Evolutionary conservation across 1,140 invertebrate genomes (phyloP).

Genomic region (Eciton burchellii): DNA sequence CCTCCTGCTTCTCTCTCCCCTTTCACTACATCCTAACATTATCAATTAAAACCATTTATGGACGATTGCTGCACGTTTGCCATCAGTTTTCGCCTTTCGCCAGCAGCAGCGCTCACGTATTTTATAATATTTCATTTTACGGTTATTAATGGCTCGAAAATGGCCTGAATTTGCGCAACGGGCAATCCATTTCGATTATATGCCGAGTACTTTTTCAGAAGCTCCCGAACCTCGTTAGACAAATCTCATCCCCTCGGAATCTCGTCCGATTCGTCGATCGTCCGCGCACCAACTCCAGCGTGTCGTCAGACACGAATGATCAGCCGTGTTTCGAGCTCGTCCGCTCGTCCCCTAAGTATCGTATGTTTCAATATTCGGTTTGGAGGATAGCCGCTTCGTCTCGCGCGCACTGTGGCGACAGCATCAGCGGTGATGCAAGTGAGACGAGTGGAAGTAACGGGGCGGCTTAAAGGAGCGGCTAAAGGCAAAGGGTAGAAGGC

Average conservation of each 20-base stretch:
- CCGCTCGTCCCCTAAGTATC: conserved; percentile 71
- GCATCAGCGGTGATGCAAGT: conserved; percentile 59
- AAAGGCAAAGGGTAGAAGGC: conserved; percentile 63
- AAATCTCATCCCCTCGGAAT: background rate
- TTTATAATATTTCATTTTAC: background rate
- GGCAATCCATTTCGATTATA: background rate
- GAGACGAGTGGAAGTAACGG: conserved; percentile 43
- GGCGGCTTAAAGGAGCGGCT: background rate
- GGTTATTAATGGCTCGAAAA: background rate
- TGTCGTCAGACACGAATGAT: conserved; percentile 53
- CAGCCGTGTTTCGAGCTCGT: conserved; percentile 47
- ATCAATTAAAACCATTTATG: conserved; percentile 7
- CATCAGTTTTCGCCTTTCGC: background rate
- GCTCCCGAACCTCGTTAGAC: background rate
- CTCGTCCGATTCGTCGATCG: background rate
- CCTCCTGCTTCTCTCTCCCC: background rate
- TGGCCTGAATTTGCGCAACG: background rate
- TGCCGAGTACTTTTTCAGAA: background rate
- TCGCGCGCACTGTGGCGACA: conserved; percentile 52
- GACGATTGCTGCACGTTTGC: background rate
- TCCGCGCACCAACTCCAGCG: background rate
- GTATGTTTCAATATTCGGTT: conserved; percentile 78
- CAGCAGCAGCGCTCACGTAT: background rate
- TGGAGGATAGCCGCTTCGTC: conserved; percentile 66
- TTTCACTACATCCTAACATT: background rate